A percentile compares a stretch with the other conserved stretches of the same genome.
Evolutionary conservation across 2,888 invertebrate genomes (phyloP).

Genomic region (Agrotis clavis): DNA sequence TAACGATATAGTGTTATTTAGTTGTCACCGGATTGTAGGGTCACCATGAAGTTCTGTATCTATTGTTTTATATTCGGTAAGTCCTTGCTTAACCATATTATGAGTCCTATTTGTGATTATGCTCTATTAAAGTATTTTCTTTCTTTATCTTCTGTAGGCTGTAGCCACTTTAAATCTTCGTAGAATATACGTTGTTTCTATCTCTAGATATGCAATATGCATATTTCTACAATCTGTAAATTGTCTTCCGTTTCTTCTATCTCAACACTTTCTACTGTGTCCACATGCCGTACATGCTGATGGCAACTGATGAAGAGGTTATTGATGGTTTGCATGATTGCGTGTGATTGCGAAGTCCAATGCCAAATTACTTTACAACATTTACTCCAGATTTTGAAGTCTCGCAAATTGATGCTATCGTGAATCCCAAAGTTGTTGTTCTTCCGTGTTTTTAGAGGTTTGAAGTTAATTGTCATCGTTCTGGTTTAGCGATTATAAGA

Average conservation of each 20-base stretch:
- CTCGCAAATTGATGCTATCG: neutral
- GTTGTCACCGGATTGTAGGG: conserved; percentile 63
- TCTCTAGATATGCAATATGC: no score
- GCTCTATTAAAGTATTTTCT: no score
- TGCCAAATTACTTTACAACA: neutral
- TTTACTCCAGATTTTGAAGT: neutral
- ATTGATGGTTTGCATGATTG: no score
- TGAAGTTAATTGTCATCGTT: neutral
- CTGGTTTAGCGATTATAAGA: neutral
- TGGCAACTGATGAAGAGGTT: neutral
- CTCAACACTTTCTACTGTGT: neutral
- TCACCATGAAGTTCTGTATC: conserved; percentile 38
- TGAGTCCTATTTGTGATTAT: neutral
- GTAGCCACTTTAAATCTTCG: no score
- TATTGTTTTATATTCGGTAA: neutral
- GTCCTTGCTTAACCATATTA: neutral
- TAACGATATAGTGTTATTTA: conserved; percentile 62
- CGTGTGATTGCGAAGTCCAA: no score
- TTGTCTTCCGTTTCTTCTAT: neutral
- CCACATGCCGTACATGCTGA: neutral
- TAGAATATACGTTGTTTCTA: no score
- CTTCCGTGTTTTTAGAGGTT: neutral
- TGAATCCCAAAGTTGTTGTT: neutral
- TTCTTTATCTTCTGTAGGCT: no score
- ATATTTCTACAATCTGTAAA: neutral